A percentile compares a stretch with the other conserved stretches of the same genome.
Evolutionary conservation across 2,888 invertebrate species (phyloP).

Genomic region (Agonopterix subpropinquella): DNA sequence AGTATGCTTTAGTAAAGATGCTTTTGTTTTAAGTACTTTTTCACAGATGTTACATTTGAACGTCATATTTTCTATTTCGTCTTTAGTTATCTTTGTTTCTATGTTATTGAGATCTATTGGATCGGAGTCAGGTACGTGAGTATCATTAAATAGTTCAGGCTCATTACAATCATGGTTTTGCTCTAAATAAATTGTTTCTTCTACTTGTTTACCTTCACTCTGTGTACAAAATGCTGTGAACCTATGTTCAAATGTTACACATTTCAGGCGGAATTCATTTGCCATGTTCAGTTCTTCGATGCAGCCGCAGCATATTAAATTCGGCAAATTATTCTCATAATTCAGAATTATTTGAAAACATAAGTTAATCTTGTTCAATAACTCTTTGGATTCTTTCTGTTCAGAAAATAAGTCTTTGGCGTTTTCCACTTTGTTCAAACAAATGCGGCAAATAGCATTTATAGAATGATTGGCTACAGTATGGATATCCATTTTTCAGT

Average conservation of each 20-base stretch:
- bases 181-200: slow-evolving; percentile 5
- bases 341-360: slow-evolving; percentile 49
- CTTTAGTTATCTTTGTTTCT: neutral
- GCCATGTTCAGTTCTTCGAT: slow-evolving; percentile 39
- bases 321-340: slow-evolving; percentile 35
- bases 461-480: neutral
- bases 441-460: slow-evolving; percentile 42
- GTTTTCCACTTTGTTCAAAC: slow-evolving; percentile 28
- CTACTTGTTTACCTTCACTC: neutral
- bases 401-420: slow-evolving; percentile 29
- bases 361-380: slow-evolving; percentile 37
- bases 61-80: neutral
- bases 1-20: slow-evolving; percentile 48
- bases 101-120: neutral
- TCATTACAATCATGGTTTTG: slow-evolving; percentile 10
- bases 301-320: slow-evolving; percentile 43
- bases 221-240: slow-evolving; percentile 19
- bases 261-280: slow-evolving; percentile 46
- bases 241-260: slow-evolving; percentile 41
- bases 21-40: slow-evolving; percentile 44
- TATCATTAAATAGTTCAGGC: slow-evolving; percentile 8
- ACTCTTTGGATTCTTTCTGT: slow-evolving; percentile 25
- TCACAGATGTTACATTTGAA: slow-evolving; percentile 39
- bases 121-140: neutral
- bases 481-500: too few species aligned